Conservation (phyloP, 2,888 invertebrate species). For the Pollenia griseotomentosa region DNA sequence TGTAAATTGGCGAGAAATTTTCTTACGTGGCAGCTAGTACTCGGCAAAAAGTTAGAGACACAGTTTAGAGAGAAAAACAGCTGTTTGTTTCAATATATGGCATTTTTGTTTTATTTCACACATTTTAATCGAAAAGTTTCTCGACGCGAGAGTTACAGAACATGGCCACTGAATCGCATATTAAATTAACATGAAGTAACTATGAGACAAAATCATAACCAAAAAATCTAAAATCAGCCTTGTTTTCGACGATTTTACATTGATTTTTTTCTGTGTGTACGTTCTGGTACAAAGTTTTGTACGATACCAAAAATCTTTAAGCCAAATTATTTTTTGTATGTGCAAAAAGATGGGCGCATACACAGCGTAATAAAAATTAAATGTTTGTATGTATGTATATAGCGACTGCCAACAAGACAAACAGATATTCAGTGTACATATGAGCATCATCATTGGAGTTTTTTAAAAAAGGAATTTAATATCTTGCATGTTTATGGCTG, state of each 20-base stretch:
- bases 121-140: too few relatives aligned
- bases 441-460: conserved; percentile 61
- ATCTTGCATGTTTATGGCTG: conserved; percentile 73
- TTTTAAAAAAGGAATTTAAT: conserved; percentile 69
- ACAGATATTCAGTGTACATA: conserved; percentile 35
- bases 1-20: too few relatives aligned
- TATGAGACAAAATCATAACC: not conserved
- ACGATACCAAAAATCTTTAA: conserved; percentile 30
- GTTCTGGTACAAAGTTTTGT: not conserved
- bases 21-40: too few relatives aligned
- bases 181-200: too few relatives aligned
- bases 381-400: not conserved
- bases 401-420: conserved; percentile 13
- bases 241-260: not conserved
- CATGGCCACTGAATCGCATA: too few relatives aligned
- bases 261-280: not conserved
- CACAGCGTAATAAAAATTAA: conserved; percentile 1
- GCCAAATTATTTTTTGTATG: conserved; percentile 34
- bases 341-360: conserved; percentile 21
- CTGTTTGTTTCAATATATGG: too few relatives aligned
- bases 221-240: not conserved
- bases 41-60: too few relatives aligned
- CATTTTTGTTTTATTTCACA: too few relatives aligned
- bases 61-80: too few relatives aligned
- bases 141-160: too few relatives aligned